Base-by-base conservation (phyloP, 2,888 invertebrate species). In the Itoplectis maculator region DNA sequence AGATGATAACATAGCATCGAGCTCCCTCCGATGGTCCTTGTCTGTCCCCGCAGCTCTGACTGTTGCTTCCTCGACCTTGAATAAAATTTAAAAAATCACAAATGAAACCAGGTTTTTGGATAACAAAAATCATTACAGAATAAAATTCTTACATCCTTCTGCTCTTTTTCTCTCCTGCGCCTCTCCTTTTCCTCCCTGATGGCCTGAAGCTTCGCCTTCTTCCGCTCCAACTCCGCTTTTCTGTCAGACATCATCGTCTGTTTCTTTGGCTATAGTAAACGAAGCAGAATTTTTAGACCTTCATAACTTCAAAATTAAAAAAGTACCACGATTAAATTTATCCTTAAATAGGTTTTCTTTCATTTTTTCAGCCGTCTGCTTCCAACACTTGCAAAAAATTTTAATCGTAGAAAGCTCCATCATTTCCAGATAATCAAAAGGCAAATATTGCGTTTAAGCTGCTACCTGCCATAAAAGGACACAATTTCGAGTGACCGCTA, bases 191-290 rank as follows among this genome's bases (percentile, higher is more conserved):
- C 98, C 88, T 98, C 98, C 1, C 98, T 94, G 75, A 98, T 94
- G 23, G 97, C 97, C 91, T 97, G 97, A 87, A 98, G 95, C 93
- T 97, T 98, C 29, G 97, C 97, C 93, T 98, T 97, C 93, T 98
- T 98, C 82, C 97, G 95, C 93, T 98, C 98, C 89, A 98, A 93
- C 93, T 98, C 98, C n/a, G 97, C 97, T 93, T 97, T 97, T 84
- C 98, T 95, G 93, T 98, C 98, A 72, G 97, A 96, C 97, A 97
- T 97, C 91, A 92, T 92, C 0, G 74, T 80, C 87, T 79, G 65
- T 73, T 45, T 54, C 77, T 40, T 63, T 63, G 40, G 37, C 37
- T 40, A 11, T 18, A 40, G 2, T 15, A 63, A 40, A 8, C 23
- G 0, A 18, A 18, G 20, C 23, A 18, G 20, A 20, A 54, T 18